phyloP scores from a whole-genome alignment of 1,140 invertebrate genomes.

The Oncopodura yosiiana region DNA sequence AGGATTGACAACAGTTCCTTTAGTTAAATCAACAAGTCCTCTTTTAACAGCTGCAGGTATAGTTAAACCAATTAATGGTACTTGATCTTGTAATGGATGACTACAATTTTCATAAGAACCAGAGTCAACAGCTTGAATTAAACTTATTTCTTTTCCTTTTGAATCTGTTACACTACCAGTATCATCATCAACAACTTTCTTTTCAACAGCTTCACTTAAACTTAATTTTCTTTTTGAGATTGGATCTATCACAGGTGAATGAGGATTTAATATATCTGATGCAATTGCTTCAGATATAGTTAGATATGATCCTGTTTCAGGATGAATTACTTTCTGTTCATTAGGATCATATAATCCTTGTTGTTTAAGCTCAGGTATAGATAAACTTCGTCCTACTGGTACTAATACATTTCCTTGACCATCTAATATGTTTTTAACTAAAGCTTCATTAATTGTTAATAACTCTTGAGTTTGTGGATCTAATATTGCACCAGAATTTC shows the following conservation, averaged over 20 bases:
- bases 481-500: slow-evolving; percentile 62
- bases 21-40: slow-evolving; percentile 61
- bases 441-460: slow-evolving; percentile 69
- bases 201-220: slow-evolving; percentile 66
- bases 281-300: slow-evolving; percentile 70
- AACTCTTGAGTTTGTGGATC: slow-evolving; percentile 69
- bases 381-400: slow-evolving; percentile 67
- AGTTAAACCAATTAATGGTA: slow-evolving; percentile 59
- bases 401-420: slow-evolving; percentile 63
- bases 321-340: slow-evolving; percentile 75
- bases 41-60: slow-evolving; percentile 69
- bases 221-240: slow-evolving; percentile 54
- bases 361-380: slow-evolving; percentile 66
- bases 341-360: slow-evolving; percentile 72
- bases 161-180: slow-evolving; percentile 58
- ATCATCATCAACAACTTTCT: slow-evolving; percentile 62
- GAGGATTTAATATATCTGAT: slow-evolving; percentile 74
- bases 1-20: slow-evolving; percentile 62
- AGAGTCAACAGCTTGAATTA: slow-evolving; percentile 52
- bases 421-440: slow-evolving; percentile 74
- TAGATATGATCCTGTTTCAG: slow-evolving; percentile 67
- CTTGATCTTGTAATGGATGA: slow-evolving; percentile 36
- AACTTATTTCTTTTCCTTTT: slow-evolving; percentile 50
- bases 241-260: slow-evolving; percentile 53
- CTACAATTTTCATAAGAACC: slow-evolving; percentile 36